Conservation (phyloP, 2,113 vertebrate genomes). For the Meriones unguiculatus region DNA sequence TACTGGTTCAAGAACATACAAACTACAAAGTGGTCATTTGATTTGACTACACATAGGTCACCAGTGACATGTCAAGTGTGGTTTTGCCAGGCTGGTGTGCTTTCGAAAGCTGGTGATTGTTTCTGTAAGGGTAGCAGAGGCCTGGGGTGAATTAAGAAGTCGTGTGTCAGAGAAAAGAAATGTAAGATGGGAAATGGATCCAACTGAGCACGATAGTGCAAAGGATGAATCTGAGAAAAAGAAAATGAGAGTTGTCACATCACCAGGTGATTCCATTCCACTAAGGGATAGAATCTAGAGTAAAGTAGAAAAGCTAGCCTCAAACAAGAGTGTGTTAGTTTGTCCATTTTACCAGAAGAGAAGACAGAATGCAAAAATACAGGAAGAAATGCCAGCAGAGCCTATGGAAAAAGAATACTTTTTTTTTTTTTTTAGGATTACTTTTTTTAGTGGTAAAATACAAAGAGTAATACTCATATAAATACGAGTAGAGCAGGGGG, state of each 20-base stretch:
- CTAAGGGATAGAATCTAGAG: background rate
- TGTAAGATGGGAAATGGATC: background rate
- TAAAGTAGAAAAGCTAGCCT: background rate
- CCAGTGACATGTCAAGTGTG: background rate
- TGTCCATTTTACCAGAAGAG: background rate
- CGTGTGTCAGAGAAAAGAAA: background rate
- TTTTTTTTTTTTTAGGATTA: background rate
- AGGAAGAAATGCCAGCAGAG: background rate
- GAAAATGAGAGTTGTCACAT: rapidly evolving
- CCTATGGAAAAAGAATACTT: background rate
- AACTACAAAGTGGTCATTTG: background rate
- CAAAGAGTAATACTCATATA: background rate
- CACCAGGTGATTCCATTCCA: too few relatives aligned
- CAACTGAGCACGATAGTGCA: background rate
- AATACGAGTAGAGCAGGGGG: background rate
- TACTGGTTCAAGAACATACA: background rate
- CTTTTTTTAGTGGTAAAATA: background rate
- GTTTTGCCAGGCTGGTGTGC: background rate
- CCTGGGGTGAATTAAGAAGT: background rate
- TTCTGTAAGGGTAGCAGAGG: background rate
- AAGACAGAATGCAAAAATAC: background rate
- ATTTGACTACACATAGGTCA: background rate
- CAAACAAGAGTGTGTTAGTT: background rate
- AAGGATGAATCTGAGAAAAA: too few relatives aligned
- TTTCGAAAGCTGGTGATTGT: background rate